Base-by-base conservation (phyloP, 2,113 vertebrate species). In the Parus major region DNA sequence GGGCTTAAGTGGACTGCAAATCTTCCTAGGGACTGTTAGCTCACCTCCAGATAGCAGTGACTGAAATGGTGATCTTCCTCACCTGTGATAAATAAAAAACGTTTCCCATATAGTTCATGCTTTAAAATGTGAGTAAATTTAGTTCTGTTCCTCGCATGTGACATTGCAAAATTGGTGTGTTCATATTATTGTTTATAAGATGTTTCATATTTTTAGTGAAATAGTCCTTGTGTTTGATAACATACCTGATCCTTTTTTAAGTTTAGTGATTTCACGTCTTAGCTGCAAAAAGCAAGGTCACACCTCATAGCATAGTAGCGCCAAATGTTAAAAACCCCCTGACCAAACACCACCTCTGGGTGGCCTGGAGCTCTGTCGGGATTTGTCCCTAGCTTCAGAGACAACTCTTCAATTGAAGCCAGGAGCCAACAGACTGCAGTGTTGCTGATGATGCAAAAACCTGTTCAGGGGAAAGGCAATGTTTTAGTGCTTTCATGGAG, bases 11-110 rank as follows among this genome's bases (percentile, higher is more conserved):
- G 47, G 42, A 17, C 16, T 78, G 75, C 29, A 52, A 4, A 55
- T 53, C 49, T 63, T 23, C 31, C 15, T 39, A 39, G 12, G 36
- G 41, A 23, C 49, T 76, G 21, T 42, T 79, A 31, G 59, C 28
- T 92, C 0, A 0, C 42, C 69, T 82, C 29, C 49, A 33, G 46
- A 8, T 1, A 5, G 55, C n/a, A 11, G 5, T 65, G 72, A 11
- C 55, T 76, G 49, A 56, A 79, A 46, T 20, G 41, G 27, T 42
- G 17, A 9, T 80, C 64, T 66, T 84, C 59, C 70, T 87, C 39
- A 82, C 41, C 11, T 29, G 11, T 27, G 70, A 33, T 29, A n/a
- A 52, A 61, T 82, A 56, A 81, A 73, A 52, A 2, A 2, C 7
- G 18, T 75, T 91, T 93, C 15, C 46, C 3, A 0, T 41, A 31